These are phyloP conservation scores for Drosophila percnosoma DNA, from an alignment of 2,888 invertebrate species.

Conservation along the genomic window DNA sequence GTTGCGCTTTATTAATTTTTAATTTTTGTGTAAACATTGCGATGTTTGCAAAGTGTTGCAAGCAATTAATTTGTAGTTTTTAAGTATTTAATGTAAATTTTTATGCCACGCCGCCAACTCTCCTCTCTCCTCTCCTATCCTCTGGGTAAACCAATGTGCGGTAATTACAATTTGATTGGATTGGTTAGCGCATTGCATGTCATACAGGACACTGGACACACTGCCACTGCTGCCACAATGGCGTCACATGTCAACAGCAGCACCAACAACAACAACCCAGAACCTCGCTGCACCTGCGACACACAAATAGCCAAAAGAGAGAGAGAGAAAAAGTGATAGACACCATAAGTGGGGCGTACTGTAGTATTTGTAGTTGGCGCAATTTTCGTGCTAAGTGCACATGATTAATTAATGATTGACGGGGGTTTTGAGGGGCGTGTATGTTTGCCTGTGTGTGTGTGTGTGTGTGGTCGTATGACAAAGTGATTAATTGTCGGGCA, in stretches of 20 bases:
- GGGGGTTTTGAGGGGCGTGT: slow-evolving; percentile 10
- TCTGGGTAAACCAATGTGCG: slow-evolving; percentile 30
- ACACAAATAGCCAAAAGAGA: slow-evolving; percentile 19
- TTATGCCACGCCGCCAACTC: slow-evolving; percentile 11
- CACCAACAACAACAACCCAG: slow-evolving; percentile 33
- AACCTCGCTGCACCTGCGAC: slow-evolving; percentile 53
- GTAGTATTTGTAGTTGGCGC: slow-evolving; percentile 60
- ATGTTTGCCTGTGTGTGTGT: not conserved
- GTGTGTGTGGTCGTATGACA: slow-evolving; percentile 51
- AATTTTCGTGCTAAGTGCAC: slow-evolving; percentile 76
- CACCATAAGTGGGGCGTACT: slow-evolving; percentile 2
- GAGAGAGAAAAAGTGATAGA: not conserved
- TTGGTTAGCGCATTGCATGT: slow-evolving; percentile 25
- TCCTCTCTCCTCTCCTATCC: not conserved
- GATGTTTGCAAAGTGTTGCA: slow-evolving; percentile 40
- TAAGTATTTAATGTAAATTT: slow-evolving; percentile 49
- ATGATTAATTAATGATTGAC: slow-evolving; percentile 76
- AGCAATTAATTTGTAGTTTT: slow-evolving; percentile 68
- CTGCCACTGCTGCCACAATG: slow-evolving; percentile 9
- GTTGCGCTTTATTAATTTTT: slow-evolving; percentile 65
- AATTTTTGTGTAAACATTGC: slow-evolving; percentile 65
- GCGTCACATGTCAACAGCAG: slow-evolving; percentile 56
- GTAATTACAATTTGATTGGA: slow-evolving; percentile 61
- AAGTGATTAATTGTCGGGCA: slow-evolving; percentile 68
- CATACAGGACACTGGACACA: slow-evolving; percentile 9